Base-by-base conservation (phyloP, 2,797 vertebrate species). In the Syndactyla subalaris region DNA sequence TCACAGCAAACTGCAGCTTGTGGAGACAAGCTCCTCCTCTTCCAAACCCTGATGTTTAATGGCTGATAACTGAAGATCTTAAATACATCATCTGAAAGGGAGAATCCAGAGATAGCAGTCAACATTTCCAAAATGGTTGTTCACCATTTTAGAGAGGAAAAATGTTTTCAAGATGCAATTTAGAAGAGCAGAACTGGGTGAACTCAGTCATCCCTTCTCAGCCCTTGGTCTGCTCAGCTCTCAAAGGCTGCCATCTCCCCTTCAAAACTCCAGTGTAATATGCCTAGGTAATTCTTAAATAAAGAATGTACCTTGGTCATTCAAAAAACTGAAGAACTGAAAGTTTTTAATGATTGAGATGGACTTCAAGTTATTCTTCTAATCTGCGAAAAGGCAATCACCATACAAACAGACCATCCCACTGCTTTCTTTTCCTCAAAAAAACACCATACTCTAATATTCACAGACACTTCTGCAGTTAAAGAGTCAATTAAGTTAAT, bases 281-380 rank as follows among this genome's bases (percentile, higher is more conserved):
- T 8, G 4, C 20, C 19, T 68, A 18, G 22, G 0, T 17, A 88
- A 65, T 34, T 55, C 49, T 63, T 58, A 23, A 49, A 27, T 38
- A 41, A 8, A 36, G 27, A 75, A 30, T 9, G 10, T 19, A 49
- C 17, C 49, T 71, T 5, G 4, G 26, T 32, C 49, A 20, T 59
- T 83, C 79, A 93, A 82, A 90, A 88, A 80, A 55, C 27, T 45
- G 2, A 77, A 66, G 54, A 95, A 77, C 18, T 67, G 4, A 30
- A 71, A 52, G 27, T 19, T 67, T 94, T 76, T 68, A 45, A 81
- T 55, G 2, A 74, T 1, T 72, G 41, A 88, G 14, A 52, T 52
- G 34, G 22, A 75, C n/a, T 77, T 67, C 38, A 41, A 62, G 23
- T 55, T 88, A 57, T 36, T 81, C 20, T 86, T 72, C 24, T 46